These are phyloP conservation scores for Cryptus armator DNA, from an alignment of 2,888 invertebrate genomes.

Conservation along the genomic window DNA sequence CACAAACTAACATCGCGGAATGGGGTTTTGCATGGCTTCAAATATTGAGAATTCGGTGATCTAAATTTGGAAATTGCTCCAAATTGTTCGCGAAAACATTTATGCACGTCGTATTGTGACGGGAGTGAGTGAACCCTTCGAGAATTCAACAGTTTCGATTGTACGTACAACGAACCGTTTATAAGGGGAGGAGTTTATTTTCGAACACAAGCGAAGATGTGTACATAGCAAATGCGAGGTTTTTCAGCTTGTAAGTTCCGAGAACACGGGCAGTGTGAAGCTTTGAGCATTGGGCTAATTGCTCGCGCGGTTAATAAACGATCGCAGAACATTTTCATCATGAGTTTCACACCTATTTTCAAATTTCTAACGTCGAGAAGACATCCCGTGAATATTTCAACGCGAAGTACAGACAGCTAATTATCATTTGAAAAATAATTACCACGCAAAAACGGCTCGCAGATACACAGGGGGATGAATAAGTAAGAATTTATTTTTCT, in stretches of 20 bases:
- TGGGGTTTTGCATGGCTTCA: too few relatives aligned
- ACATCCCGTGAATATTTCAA: too few relatives aligned
- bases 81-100: constrained; percentile 6
- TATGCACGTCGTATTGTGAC: neutral
- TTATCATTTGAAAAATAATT: neutral
- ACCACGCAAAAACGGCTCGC: neutral
- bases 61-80: too few relatives aligned
- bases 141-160: neutral
- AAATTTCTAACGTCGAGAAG: too few relatives aligned
- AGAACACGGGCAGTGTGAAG: neutral
- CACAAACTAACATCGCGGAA: too few relatives aligned
- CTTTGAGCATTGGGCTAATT: constrained; percentile 22
- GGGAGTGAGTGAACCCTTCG: constrained; percentile 8
- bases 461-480: neutral
- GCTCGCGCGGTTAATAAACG: constrained; percentile 9
- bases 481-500: neutral
- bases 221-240: neutral
- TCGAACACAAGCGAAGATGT: neutral
- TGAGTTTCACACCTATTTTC: neutral
- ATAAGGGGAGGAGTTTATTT: constrained; percentile 49
- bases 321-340: neutral
- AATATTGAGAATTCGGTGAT: too few relatives aligned
- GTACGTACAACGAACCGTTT: constrained; percentile 37
- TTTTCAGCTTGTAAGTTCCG: neutral
- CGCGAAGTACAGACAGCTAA: neutral